These are phyloP conservation scores for Aurelia aurita complex sp. Pacific DNA, from an alignment of 30 jellyfish, hydroid and myxozoan genomes.

Conservation along the genomic window DNA sequence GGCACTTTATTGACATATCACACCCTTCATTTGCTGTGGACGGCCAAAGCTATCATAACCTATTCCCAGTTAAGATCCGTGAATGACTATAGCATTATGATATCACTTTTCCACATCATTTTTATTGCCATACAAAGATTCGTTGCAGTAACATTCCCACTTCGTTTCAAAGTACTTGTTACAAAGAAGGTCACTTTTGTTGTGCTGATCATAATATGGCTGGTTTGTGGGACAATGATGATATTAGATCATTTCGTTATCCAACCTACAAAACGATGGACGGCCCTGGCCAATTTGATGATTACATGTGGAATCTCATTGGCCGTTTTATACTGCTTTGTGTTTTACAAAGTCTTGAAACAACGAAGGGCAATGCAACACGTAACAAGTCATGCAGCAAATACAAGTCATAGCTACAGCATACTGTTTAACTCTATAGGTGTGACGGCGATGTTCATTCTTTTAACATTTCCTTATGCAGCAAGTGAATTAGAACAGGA, in stretches of 20 bases:
- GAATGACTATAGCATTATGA: too few relatives aligned
- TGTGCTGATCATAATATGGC: conserved; percentile 1
- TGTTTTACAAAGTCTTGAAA: not conserved
- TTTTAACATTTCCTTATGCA: not conserved
- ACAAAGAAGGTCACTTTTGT: not conserved
- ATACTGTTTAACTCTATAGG: conserved; percentile 10
- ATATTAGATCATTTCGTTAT: not conserved
- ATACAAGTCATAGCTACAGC: not conserved
- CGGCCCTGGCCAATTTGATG: not conserved
- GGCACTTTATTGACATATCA: too few relatives aligned
- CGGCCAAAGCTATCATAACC: too few relatives aligned
- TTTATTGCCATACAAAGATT: conserved; percentile 23
- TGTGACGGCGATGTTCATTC: not conserved
- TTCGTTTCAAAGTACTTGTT: not conserved
- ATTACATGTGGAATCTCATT: not conserved
- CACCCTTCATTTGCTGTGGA: too few relatives aligned
- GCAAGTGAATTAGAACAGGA: not conserved
- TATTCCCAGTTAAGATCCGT: too few relatives aligned
- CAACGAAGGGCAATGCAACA: not conserved
- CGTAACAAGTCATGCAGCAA: not conserved
- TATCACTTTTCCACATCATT: conserved; percentile 2
- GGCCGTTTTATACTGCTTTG: not conserved
- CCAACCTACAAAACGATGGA: not conserved
- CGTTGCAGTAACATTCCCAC: conserved; percentile 10
- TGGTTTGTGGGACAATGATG: not conserved